Evolutionary conservation across 2,797 vertebrate species (phyloP).

Genomic region (Graptemys geographica): DNA sequence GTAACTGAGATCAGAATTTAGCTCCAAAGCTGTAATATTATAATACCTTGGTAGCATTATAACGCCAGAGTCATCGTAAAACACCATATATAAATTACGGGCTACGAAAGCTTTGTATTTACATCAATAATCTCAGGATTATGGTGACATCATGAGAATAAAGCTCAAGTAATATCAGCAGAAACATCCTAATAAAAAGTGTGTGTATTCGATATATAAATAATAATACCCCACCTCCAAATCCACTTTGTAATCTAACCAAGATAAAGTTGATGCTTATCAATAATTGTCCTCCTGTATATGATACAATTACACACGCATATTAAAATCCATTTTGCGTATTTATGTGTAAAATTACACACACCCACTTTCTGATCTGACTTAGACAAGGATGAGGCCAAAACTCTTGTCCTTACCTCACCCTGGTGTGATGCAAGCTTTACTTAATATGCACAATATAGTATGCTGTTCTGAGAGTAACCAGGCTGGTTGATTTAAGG

Average conservation of each 20-base stretch:
- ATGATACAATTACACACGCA: background rate
- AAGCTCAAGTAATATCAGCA: background rate
- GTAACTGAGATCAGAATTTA: background rate
- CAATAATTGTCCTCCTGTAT: background rate
- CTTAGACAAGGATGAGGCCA: background rate
- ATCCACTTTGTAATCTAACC: background rate
- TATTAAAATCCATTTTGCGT: background rate
- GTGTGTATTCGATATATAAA: background rate
- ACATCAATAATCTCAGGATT: background rate
- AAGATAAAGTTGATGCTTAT: background rate
- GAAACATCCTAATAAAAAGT: background rate
- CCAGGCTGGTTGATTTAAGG: conserved; percentile 56
- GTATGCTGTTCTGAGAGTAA: conserved; percentile 6
- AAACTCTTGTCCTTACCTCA: conserved; percentile 68
- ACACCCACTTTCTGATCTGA: background rate
- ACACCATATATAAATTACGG: background rate
- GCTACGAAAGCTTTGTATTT: background rate
- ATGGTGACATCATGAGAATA: background rate
- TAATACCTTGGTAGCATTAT: background rate
- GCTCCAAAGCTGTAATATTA: fast-evolving
- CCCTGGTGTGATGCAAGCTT: conserved; percentile 61
- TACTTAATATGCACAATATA: background rate
- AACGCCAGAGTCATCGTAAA: background rate
- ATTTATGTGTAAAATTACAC: background rate
- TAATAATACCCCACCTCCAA: background rate